Conservation (phyloP, 2,888 invertebrate genomes). For the Argynnis bischoffii region DNA sequence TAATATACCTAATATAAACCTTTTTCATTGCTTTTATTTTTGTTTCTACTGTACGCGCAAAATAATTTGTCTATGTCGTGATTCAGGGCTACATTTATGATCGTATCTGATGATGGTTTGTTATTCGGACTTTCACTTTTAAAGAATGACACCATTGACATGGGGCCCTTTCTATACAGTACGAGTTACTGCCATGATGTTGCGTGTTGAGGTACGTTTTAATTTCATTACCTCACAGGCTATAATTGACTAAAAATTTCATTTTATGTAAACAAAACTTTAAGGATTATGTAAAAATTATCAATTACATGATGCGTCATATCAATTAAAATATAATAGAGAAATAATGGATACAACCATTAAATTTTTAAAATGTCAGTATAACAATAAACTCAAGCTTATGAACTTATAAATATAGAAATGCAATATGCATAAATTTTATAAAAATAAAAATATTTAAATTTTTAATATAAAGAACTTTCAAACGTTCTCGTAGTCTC, state of each 20-base stretch:
- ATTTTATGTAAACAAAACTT: background rate
- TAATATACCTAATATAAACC: background rate
- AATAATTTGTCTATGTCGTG: conserved; percentile 6
- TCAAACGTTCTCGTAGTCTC: background rate
- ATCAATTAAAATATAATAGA: no score
- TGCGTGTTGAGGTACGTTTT: conserved; percentile 7
- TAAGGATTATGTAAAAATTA: background rate
- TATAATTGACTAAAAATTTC: conserved; percentile 1
- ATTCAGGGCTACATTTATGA: background rate
- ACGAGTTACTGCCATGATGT: conserved; percentile 3
- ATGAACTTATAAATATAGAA: no score
- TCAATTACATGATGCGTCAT: background rate
- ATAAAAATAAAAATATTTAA: no score
- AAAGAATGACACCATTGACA: conserved; percentile 29
- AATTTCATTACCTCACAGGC: conserved; percentile 4
- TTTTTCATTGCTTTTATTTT: background rate
- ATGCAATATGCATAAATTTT: no score
- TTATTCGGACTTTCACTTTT: conserved; percentile 29
- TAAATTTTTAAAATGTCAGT: no score
- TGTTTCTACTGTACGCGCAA: background rate
- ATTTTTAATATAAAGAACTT: background rate
- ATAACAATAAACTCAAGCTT: no score
- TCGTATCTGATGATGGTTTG: conserved; percentile 4
- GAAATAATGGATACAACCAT: no score
- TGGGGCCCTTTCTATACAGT: conserved; percentile 17